Percentiles rank a stretch among this genome's conserved stretches.
Conservation (phyloP, 2,113 vertebrate species). For the Leucosticte australis region DNA sequence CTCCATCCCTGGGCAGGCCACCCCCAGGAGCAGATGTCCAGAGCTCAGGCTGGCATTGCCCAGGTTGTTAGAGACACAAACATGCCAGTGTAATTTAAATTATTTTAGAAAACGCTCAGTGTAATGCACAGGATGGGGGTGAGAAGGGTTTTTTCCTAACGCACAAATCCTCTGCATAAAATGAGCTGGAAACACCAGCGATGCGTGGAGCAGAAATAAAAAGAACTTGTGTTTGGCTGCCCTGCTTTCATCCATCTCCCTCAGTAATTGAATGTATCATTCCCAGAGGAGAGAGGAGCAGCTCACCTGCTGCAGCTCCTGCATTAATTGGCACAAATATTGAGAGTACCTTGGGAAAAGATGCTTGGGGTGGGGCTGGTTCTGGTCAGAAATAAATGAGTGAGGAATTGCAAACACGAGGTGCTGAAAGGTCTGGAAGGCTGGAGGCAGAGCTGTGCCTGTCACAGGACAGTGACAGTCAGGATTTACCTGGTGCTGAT, state of each 20-base stretch:
- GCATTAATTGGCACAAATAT: neutral
- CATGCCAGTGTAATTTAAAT: neutral
- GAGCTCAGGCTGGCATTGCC: neutral
- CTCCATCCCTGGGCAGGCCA: neutral
- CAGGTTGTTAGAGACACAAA: neutral
- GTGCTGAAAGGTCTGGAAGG: neutral
- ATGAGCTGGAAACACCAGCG: neutral
- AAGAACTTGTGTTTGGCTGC: constrained; percentile 12
- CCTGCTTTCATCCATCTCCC: neutral
- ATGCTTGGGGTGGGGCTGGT: neutral
- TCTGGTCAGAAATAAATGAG: neutral
- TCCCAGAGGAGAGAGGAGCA: neutral
- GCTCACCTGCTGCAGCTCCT: constrained; percentile 20
- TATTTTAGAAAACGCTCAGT: neutral
- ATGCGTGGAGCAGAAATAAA: neutral
- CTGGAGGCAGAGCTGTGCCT: neutral
- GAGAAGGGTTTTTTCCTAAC: neutral
- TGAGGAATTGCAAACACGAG: rapidly evolving
- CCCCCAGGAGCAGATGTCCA: neutral
- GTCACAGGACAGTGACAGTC: rapidly evolving
- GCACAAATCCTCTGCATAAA: neutral
- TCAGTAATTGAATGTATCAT: neutral
- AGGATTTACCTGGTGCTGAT: rapidly evolving
- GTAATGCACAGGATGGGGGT: neutral
- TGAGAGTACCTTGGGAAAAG: neutral